Evolutionary conservation across 1,140 invertebrate genomes (phyloP), one percentile per base, ranked within the genome.

Genomic region (Apolygus lucorum): DNA sequence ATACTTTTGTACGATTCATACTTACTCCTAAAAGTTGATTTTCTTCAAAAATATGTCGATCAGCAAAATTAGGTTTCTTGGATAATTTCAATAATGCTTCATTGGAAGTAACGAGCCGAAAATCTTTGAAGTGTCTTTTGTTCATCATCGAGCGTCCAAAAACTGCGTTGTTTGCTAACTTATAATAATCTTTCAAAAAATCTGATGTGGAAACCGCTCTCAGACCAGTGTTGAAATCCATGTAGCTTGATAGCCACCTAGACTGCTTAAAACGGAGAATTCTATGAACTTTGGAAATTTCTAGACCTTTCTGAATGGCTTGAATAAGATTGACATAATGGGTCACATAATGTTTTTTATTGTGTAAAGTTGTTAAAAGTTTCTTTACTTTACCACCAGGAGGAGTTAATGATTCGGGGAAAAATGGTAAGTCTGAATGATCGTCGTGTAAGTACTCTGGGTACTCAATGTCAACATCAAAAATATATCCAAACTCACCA

Each of bases 401-500:
- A n/a, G n/a, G n/a, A n/a, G n/a, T n/a, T n/a, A n/a, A n/a, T n/a
- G n/a, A n/a, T n/a, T n/a, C n/a, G n/a, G n/a, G n/a, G n/a, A n/a
- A n/a, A n/a, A n/a, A n/a, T n/a, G n/a, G n/a, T n/a, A n/a, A n/a
- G n/a, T n/a, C n/a, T n/a, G 14, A 13, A 75, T 85, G 82, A 1
- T 21, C 4, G 74, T 85, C 77, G 76, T 85, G 84, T 13, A 85
- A 52, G 22, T 78, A 1, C 65, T 73, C 2, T 1, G 77, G 76
- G 71, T 79, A 79, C 1, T 73, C 52, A 17, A 81, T 29, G 70
- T 77, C 72, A 2, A 77, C n/a, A n/a, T n/a, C 73, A 59, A 86
- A 74, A 67, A 85, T 81, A 71, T 81, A 86, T 2, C 84, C 83
- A 54, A 70, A 72, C 28, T 74, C 24, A 70, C 76, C 74, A 77